These are phyloP conservation scores for Rugalucina vietnamica DNA, from an alignment of 2,888 invertebrate species.

Conservation along the genomic window DNA sequence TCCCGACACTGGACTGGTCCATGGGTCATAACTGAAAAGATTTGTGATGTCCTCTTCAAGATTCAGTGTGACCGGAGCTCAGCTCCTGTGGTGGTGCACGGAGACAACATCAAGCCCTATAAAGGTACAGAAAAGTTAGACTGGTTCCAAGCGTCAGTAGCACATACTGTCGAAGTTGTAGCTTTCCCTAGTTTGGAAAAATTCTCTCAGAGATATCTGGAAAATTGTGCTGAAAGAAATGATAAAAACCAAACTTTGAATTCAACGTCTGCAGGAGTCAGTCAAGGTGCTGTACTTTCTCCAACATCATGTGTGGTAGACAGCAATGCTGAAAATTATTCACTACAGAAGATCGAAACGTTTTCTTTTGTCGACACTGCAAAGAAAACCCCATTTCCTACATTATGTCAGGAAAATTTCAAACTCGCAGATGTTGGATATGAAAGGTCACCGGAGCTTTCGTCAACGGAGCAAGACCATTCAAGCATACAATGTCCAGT, in stretches of 20 bases:
- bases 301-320: neutral
- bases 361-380: neutral
- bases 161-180: neutral
- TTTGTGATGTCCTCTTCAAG: neutral
- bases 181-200: neutral
- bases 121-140: neutral
- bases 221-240: neutral
- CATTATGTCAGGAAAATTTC: neutral
- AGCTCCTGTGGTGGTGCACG: constrained; percentile 12
- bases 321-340: neutral
- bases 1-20: constrained; percentile 15
- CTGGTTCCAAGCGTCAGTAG: neutral
- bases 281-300: neutral
- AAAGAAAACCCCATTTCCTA: constrained; percentile 1
- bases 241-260: neutral
- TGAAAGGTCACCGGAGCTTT: neutral
- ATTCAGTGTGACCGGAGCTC: neutral
- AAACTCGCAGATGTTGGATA: neutral
- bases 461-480: neutral
- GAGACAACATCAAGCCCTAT: constrained; percentile 26
- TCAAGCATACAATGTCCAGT: neutral
- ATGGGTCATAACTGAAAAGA: constrained; percentile 14
- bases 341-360: neutral
- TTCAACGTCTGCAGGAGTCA: neutral
- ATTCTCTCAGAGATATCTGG: neutral